These are phyloP conservation scores for Phalloptychus januarius DNA, from an alignment of 2,797 vertebrate genomes.

Conservation along the genomic window DNA sequence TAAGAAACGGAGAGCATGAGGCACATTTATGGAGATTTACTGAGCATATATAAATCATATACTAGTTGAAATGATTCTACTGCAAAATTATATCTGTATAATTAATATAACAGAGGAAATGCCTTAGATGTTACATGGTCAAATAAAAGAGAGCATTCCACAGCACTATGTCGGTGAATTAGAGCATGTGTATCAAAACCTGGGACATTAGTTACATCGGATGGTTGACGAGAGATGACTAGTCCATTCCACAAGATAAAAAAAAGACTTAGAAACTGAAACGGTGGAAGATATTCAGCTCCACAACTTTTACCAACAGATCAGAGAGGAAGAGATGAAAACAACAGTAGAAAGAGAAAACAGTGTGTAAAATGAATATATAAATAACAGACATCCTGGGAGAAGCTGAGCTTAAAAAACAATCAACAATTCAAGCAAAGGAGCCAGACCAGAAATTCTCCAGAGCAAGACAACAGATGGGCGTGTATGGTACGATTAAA, in stretches of 20 bases:
- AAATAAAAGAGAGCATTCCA: neutral
- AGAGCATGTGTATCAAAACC: neutral
- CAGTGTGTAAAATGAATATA: neutral
- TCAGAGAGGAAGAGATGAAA: neutral
- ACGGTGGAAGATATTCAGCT: neutral
- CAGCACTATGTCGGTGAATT: neutral
- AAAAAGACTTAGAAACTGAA: neutral
- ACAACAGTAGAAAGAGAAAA: neutral
- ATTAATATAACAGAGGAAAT: neutral
- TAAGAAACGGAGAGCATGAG: constrained; percentile 17
- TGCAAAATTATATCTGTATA: neutral
- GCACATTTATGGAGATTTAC: neutral
- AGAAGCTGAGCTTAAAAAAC: neutral
- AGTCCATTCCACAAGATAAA: neutral
- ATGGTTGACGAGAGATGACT: neutral
- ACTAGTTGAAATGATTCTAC: neutral
- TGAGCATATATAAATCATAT: neutral
- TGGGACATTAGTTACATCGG: neutral
- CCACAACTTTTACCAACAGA: neutral
- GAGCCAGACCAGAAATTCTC: neutral
- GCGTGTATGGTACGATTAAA: constrained; percentile 3
- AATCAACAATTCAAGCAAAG: neutral
- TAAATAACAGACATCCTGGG: neutral
- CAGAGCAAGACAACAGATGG: neutral
- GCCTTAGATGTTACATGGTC: neutral